Base-by-base conservation (phyloP, 2,888 invertebrate genomes). In the Drosophila hamatofila region DNA sequence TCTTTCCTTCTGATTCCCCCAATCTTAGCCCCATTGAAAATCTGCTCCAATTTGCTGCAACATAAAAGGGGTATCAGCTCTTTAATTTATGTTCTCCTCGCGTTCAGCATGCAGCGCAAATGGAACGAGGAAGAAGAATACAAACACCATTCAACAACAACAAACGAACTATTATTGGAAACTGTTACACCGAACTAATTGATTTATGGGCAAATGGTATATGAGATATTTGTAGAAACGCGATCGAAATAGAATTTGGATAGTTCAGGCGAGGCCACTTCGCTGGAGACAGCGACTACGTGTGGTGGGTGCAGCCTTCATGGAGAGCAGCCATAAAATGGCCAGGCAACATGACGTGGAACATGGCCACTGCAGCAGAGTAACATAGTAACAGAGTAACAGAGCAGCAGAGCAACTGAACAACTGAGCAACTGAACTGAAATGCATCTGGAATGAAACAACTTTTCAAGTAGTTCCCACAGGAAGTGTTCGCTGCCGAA, bases 401-500 rank as follows among this genome's bases (percentile, higher is more conserved):
- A 14, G 51, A 16, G 23, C 21, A 52, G 5, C 21, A 8, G 33
- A 21, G 23, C 41, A 46, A 44, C 56, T 39, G 48, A 27, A 3
- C 25, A 30, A 30, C 51, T 51, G 35, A 52, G 25, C 55, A 59
- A 42, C 30, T 66, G 16, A 60, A 37, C 51, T 57, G 33, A 44
- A 60, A 62, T 66, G 64, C 82, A 59, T 60, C 21, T 46, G 42
- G 71, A 63, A 73, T 73, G 80, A 68, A 87, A 77, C 86, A 71
- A 80, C 76, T 78, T 76, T 52, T 67, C 52, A 33, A 73, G 78
- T 75, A 80, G 80, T 88, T 88, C 84, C 88, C 84, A 84, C 88
- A 84, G 84, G 86, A 84, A 88, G 88, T 84, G 84, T 80, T 83
- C 81, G 62, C 78, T 79, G 80, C 79, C 75, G 76, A 84, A 85